Percentiles rank a stretch among this genome's conserved stretches.
Conservation (phyloP, 2,888 invertebrate genomes). For the Chloroclystis v-ata region DNA sequence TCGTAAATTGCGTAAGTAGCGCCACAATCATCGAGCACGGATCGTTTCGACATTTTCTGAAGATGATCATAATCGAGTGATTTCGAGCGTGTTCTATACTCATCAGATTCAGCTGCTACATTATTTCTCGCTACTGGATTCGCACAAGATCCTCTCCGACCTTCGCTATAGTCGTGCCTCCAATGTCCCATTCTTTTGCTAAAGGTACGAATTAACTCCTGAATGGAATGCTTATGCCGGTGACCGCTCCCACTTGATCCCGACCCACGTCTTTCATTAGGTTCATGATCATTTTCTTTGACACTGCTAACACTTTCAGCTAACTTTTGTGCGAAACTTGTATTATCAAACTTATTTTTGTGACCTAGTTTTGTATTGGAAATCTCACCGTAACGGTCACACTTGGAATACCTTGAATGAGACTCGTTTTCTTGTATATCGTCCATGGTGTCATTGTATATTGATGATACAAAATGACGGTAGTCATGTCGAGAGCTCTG, state of each 20-base stretch:
- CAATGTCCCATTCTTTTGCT: slow-evolving; percentile 86
- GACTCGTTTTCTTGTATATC: slow-evolving; percentile 72
- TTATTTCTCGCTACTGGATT: slow-evolving; percentile 65
- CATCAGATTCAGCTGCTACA: slow-evolving; percentile 72
- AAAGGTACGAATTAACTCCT: slow-evolving; percentile 86
- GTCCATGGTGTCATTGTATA: slow-evolving; percentile 68
- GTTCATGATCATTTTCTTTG: slow-evolving; percentile 46
- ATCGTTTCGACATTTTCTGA: slow-evolving; percentile 52
- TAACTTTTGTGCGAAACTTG: slow-evolving; percentile 66
- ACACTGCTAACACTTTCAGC: slow-evolving; percentile 44
- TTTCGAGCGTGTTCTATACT: slow-evolving; percentile 87
- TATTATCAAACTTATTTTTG: slow-evolving; percentile 59
- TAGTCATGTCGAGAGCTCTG: slow-evolving; percentile 56
- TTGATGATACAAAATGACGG: slow-evolving; percentile 67
- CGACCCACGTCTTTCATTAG: slow-evolving; percentile 56
- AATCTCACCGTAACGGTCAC: slow-evolving; percentile 71
- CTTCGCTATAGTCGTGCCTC: slow-evolving; percentile 78
- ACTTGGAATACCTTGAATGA: slow-evolving; percentile 66
- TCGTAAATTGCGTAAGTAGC: slow-evolving; percentile 90
- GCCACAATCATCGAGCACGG: slow-evolving; percentile 84
- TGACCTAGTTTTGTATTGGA: slow-evolving; percentile 57
- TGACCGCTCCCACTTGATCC: slow-evolving; percentile 53
- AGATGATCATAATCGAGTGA: slow-evolving; percentile 83
- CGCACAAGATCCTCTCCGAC: slow-evolving; percentile 62
- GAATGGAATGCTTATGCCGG: slow-evolving; percentile 82